Percentiles rank a stretch among this genome's conserved stretches.
Conservation (phyloP, 2,888 invertebrate species). For the Melanargia galathea region DNA sequence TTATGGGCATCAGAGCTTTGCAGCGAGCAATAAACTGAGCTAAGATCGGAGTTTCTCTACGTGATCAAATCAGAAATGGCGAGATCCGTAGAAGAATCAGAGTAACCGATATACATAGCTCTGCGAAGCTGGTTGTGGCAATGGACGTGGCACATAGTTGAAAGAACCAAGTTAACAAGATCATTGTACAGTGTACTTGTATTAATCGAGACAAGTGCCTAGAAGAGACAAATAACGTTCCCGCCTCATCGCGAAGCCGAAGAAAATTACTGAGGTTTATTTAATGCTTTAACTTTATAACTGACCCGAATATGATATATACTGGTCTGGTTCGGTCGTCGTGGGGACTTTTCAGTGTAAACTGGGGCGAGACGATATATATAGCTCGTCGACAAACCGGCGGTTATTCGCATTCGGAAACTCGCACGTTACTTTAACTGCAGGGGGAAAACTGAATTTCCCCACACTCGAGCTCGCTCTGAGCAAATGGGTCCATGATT, state of each 20-base stretch:
- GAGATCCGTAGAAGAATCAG: too few relatives aligned
- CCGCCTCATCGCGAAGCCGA: too few relatives aligned
- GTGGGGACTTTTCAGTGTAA: constrained; percentile 30
- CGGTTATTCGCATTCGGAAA: constrained; percentile 31
- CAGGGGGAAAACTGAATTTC: constrained; percentile 28
- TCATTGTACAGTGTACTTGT: too few relatives aligned
- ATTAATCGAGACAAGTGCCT: too few relatives aligned
- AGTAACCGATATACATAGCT: too few relatives aligned
- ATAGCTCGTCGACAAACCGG: constrained; percentile 36
- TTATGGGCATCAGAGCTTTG: too few relatives aligned
- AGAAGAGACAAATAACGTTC: not conserved
- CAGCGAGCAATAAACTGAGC: too few relatives aligned
- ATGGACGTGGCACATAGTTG: too few relatives aligned
- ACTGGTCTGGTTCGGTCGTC: constrained; percentile 17
- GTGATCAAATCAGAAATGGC: too few relatives aligned
- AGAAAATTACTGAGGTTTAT: not conserved
- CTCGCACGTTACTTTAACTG: constrained; percentile 32
- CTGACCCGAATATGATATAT: constrained; percentile 7
- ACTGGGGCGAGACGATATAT: constrained; percentile 38
- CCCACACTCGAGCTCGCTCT: constrained; percentile 12
- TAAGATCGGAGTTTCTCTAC: too few relatives aligned
- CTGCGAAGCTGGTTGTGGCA: too few relatives aligned
- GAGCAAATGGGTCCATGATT: not conserved
- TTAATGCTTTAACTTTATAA: not conserved
- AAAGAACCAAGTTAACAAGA: too few relatives aligned